Base-by-base conservation (phyloP, 2,113 vertebrate genomes). In the Onychostruthus taczanowskii region DNA sequence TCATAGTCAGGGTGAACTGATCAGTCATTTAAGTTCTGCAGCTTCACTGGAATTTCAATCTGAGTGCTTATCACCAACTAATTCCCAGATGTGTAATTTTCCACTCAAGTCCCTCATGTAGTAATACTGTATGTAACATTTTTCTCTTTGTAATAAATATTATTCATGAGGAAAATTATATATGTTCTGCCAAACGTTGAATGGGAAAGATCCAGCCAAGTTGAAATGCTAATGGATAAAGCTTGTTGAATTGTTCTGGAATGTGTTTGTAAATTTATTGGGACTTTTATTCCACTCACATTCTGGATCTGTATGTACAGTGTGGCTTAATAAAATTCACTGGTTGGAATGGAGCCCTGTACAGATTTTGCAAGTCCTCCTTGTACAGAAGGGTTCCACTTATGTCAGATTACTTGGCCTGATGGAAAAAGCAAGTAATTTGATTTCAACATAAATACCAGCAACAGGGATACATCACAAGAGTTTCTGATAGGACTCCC, bases 91-190 rank as follows among this genome's bases (percentile, higher is more conserved):
- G 30, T 58, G 28, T 89, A 69, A 82, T 95, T 87, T 91, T 89
- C 37, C 8, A 50, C 70, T 94, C 37, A 33, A 84, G 24, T 67
- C 58, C 13, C 35, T 70, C 55, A 37, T 44, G 44, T 53, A 89
- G 43, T 64, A 64, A 81, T 64, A 23, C 39, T 56, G 56, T 72
- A 91, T 72, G 61, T 92, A 76, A 72, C 22, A 41, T n/a, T 82
- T 87, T 94, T 76, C 33, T 64, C 44, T 93, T 78, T 82, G 24
- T 87, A 93, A 91, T 76, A 87, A 85, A 62, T 85, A 79, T 21
- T 56, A 31, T 82, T 66, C 3, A 52, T 58, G 66, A 84, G 61
- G 33, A 76, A 95, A 75, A 70, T 68, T 9, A 35, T 44, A 7
- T 20, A 43, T 55, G 16, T 68, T 83, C 95, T 94, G 87, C 80